Evolutionary conservation across 2,888 invertebrate species (phyloP).

Genomic region (Crossocerus cetratus): DNA sequence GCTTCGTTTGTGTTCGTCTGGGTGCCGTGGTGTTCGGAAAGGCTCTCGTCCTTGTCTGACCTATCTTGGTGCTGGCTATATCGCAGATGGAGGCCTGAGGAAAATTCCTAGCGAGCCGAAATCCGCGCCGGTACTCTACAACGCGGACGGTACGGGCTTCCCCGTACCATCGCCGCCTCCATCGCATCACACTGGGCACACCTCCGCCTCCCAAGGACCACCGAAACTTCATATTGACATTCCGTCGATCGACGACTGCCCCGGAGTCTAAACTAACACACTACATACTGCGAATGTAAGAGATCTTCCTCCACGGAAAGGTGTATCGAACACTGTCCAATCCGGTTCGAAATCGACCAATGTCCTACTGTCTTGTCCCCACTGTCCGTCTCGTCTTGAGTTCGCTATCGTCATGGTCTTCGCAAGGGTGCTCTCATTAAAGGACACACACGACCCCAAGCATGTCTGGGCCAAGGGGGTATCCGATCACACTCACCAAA

Average conservation of each 20-base stretch:
- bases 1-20: conserved; percentile 15
- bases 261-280: conserved; percentile 42
- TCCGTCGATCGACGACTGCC: conserved; percentile 71
- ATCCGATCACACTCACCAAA: too few species aligned
- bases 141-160: conserved; percentile 58
- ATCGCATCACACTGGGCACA: conserved; percentile 29
- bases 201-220: conserved; percentile 54
- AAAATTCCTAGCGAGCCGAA: conserved; percentile 70
- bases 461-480: too few species aligned
- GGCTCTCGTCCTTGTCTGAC: conserved; percentile 52
- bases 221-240: conserved; percentile 72
- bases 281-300: not conserved
- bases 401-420: too few species aligned
- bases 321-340: too few species aligned
- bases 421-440: too few species aligned
- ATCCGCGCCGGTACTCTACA: conserved; percentile 59
- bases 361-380: too few species aligned
- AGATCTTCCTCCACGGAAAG: too few species aligned
- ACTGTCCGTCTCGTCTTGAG: too few species aligned
- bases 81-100: conserved; percentile 69
- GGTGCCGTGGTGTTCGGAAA: conserved; percentile 6
- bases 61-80: conserved; percentile 67
- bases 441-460: too few species aligned
- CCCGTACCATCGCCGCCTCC: conserved; percentile 48
- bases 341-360: too few species aligned